phyloP scores from a whole-genome alignment of 2,113 vertebrate species.

The Lamprologus ornatipinnis region DNA sequence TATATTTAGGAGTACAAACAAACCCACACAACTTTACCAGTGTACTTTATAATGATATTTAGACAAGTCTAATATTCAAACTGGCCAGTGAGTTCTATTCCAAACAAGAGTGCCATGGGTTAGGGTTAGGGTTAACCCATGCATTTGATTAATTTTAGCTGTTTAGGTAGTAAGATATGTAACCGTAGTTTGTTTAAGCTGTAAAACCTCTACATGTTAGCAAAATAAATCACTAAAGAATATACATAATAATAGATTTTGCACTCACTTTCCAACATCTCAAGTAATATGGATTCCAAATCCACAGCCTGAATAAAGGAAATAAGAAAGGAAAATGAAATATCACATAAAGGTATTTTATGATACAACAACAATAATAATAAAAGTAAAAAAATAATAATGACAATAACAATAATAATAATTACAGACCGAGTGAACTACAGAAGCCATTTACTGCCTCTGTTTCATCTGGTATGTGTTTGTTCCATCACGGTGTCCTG shows the following conservation, averaged over 20 bases:
- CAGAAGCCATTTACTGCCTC: not conserved
- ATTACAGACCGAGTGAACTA: not conserved
- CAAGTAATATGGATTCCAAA: not conserved
- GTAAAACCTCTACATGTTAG: not conserved
- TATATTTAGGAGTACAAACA: not conserved
- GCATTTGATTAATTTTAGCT: not conserved
- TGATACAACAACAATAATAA: not conserved
- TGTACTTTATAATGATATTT: not conserved
- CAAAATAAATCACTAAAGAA: not conserved
- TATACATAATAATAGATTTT: not conserved
- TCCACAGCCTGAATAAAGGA: not conserved
- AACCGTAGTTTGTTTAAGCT: not conserved
- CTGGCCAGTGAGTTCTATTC: not conserved
- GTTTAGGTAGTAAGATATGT: not conserved
- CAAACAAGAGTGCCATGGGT: not conserved
- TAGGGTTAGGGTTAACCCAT: too few species aligned
- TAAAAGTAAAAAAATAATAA: not conserved
- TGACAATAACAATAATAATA: not conserved
- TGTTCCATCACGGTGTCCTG: not conserved
- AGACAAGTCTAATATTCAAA: too few species aligned
- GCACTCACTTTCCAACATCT: not conserved
- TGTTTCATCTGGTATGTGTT: not conserved
- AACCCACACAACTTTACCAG: not conserved
- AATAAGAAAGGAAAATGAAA: not conserved
- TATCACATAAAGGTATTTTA: not conserved